phyloP scores from a whole-genome alignment of 2,113 vertebrate species.

The Gorsachius goisagi region DNA sequence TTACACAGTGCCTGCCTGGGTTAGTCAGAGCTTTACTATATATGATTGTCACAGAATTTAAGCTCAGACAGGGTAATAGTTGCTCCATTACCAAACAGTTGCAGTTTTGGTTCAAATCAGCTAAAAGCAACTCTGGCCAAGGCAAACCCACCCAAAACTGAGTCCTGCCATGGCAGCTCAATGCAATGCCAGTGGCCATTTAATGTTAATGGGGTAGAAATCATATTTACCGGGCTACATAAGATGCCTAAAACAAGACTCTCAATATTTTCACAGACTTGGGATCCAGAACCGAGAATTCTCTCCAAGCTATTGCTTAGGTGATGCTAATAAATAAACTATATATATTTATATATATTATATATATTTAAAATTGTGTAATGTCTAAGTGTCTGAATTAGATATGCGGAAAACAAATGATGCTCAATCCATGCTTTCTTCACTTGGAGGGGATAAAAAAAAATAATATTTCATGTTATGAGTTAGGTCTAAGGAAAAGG shows the following conservation, averaged over 20 bases:
- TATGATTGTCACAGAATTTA: neutral
- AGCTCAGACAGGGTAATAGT: neutral
- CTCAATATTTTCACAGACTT: neutral
- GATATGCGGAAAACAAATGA: neutral
- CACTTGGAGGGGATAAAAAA: neutral
- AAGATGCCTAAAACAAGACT: neutral
- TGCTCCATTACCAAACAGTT: neutral
- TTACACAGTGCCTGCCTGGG: rapidly evolving
- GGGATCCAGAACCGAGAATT: neutral
- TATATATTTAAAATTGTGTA: neutral
- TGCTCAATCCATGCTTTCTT: neutral
- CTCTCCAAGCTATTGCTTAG: neutral
- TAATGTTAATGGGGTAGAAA: neutral
- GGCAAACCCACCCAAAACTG: neutral
- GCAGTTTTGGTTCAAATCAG: neutral
- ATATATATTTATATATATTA: neutral
- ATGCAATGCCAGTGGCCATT: neutral
- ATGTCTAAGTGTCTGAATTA: neutral
- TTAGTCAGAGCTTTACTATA: neutral
- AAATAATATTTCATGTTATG: neutral
- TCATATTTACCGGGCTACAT: neutral
- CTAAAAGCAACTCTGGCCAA: neutral
- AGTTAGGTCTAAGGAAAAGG: neutral
- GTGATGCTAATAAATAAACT: neutral
- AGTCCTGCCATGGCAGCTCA: neutral